Evolutionary conservation across 2,888 invertebrate genomes (phyloP), one percentile per base, ranked within the genome.

Genomic region (Alloscopus bannaensis): DNA sequence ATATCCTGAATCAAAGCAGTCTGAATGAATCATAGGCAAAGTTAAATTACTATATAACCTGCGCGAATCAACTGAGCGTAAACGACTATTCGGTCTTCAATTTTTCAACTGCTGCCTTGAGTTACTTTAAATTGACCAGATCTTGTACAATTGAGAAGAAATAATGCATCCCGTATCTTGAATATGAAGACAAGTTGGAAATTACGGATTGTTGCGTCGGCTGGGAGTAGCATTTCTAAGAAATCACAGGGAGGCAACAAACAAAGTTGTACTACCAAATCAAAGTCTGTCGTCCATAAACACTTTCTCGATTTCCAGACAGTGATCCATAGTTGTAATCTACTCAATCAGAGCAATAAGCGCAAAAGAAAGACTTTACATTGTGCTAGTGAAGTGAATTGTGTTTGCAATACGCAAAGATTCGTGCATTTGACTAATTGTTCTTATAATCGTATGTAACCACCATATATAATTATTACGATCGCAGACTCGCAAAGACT

Each of bases 341-440:
- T 77, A 29, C 18, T 57, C 11, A 71, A 31, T 36, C 71, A 71
- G 52, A 78, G 64, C 52, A 77, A 71, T 66, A 78, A 71, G 59
- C 78, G 78, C 57, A 78, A 78, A 55, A 78, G 78, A 78, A 78
- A 78, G 78, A 71, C 78, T 78, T 78, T 55, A 55, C 60, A 52
- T 69, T 52, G 52, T 62, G 62, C 57, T 50, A 42, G 42, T 28
- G 26, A 29, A 60, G 28, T 65, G 60, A 65, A 59, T 65, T 70
- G 62, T 45, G 20, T 40, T 13, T 28, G 50, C 57, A 66, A 45
- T 24, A 75, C n/a, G n/a, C n/a, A n/a, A n/a, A n/a, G n/a, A n/a
- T n/a, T n/a, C n/a, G n/a, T n/a, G 29, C 20, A 31, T 65, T 42
- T 65, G 78, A 78, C 78, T 78, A 70, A 78, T 69, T 24, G 57